Evolutionary conservation across 64 coral and sea anemone genomes (phyloP).

Genomic region (Dendronephthya gigantea): DNA sequence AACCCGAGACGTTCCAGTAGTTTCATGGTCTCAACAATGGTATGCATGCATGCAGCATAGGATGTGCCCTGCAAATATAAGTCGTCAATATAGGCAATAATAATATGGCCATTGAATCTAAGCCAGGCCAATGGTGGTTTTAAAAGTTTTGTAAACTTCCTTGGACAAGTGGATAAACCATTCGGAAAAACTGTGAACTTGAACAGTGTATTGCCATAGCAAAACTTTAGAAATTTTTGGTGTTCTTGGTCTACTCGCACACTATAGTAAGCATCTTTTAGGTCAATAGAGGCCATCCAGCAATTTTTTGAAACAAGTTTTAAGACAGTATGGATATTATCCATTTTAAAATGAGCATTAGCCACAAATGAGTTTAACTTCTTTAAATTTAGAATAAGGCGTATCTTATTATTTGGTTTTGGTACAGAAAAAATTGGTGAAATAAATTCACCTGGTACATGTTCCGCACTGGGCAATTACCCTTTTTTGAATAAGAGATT

Average conservation of each 20-base stretch:
- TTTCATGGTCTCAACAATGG: background rate
- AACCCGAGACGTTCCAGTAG: background rate
- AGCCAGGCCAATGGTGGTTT: background rate
- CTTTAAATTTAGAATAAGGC: background rate
- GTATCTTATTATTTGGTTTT: background rate
- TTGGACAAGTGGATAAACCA: background rate
- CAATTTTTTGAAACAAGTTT: background rate
- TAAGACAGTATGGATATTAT: conserved; percentile 5
- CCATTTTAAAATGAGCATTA: conserved; percentile 11
- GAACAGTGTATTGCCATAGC: background rate
- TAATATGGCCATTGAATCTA: background rate
- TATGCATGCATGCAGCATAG: background rate
- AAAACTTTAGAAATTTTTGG: conserved; percentile 2
- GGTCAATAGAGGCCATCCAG: conserved; percentile 1
- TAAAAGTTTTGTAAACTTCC: background rate
- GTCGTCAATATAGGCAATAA: conserved; percentile 8
- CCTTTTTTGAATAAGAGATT: background rate
- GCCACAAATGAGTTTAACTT: background rate
- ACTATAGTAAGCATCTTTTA: conserved; percentile 13
- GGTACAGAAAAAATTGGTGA: conserved; percentile 1
- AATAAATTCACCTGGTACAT: background rate
- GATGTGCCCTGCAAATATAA: background rate
- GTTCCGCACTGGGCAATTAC: background rate
- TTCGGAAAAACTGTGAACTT: background rate
- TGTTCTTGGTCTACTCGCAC: background rate